phyloP scores from a whole-genome alignment of 1,140 invertebrate genomes.

The Vollenhovia emeryi region DNA sequence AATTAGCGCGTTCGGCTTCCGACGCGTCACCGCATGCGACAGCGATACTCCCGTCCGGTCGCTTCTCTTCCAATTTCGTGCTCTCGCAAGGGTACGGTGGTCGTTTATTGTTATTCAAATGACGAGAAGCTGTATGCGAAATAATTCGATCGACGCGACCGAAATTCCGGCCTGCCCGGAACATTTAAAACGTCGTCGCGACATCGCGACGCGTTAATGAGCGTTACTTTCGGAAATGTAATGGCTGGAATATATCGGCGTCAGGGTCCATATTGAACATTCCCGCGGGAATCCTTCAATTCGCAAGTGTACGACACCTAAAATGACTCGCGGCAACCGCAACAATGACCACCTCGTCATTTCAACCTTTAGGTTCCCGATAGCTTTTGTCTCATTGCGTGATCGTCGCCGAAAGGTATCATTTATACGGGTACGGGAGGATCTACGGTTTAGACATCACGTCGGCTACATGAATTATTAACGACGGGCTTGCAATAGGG shows the following conservation, averaged over 20 bases:
- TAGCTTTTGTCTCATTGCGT: background rate
- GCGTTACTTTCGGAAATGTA: conserved; percentile 4
- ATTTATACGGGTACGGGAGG: conserved; percentile 41
- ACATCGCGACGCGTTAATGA: background rate
- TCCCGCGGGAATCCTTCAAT: background rate
- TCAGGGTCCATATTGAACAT: background rate
- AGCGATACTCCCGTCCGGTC: conserved; percentile 21
- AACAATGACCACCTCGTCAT: no score
- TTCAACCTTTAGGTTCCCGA: background rate
- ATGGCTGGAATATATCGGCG: background rate
- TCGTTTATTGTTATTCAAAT: conserved; percentile 64
- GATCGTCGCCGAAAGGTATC: conserved; percentile 48
- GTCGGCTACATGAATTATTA: conserved; percentile 63
- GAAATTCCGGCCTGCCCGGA: conserved; percentile 37
- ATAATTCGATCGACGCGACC: conserved; percentile 28
- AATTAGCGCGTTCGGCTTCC: conserved; percentile 46
- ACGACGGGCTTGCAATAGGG: conserved; percentile 7
- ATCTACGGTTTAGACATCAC: conserved; percentile 27
- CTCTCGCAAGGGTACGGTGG: background rate
- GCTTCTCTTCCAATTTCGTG: conserved; percentile 37
- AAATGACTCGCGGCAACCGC: background rate
- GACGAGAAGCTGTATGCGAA: conserved; percentile 40
- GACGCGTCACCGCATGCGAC: conserved; percentile 26
- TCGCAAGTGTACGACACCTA: background rate
- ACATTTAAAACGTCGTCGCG: conserved; percentile 33